Conservation (phyloP, 2,113 vertebrate genomes). For the Corydoras sp. region DNA sequence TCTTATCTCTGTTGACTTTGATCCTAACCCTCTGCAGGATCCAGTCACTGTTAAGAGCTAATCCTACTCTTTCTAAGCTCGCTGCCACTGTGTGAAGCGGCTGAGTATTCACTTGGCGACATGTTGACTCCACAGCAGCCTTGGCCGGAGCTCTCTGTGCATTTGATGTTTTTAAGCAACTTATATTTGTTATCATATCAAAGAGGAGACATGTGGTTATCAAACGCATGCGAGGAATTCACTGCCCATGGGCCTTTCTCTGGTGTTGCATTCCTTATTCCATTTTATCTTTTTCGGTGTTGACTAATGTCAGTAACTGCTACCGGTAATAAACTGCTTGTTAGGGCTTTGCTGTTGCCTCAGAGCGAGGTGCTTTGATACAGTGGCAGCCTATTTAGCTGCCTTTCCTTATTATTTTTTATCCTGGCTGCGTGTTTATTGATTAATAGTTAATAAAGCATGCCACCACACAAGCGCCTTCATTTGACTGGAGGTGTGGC, state of each 20-base stretch:
- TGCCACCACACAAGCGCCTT: constrained; percentile 75
- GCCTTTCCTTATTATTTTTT: constrained; percentile 95
- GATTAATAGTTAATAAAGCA: constrained; percentile 96
- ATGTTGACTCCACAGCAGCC: constrained; percentile 40
- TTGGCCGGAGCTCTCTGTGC: constrained; percentile 70
- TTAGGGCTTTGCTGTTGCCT: constrained; percentile 93
- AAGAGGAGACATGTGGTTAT: constrained; percentile 89
- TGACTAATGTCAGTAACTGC: constrained; percentile 99
- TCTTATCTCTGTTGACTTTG: background rate
- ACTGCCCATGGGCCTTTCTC: constrained; percentile 76
- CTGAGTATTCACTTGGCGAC: background rate
- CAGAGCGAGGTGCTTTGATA: constrained; percentile 93
- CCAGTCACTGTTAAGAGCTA: background rate
- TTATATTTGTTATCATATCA: constrained; percentile 99
- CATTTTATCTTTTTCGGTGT: constrained; percentile 96
- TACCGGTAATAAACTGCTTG: constrained; percentile 99
- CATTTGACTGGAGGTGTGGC: constrained; percentile 74
- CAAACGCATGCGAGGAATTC: constrained; percentile 81
- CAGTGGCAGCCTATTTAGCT: constrained; percentile 92
- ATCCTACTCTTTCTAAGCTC: background rate
- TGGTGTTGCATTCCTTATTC: constrained; percentile 90
- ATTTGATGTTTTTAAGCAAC: constrained; percentile 97
- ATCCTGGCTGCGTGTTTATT: constrained; percentile 93
- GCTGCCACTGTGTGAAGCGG: background rate
- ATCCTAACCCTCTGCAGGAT: background rate